Evolutionary conservation across 2,797 vertebrate genomes (phyloP).

Genomic region (Crax fasciolata): DNA sequence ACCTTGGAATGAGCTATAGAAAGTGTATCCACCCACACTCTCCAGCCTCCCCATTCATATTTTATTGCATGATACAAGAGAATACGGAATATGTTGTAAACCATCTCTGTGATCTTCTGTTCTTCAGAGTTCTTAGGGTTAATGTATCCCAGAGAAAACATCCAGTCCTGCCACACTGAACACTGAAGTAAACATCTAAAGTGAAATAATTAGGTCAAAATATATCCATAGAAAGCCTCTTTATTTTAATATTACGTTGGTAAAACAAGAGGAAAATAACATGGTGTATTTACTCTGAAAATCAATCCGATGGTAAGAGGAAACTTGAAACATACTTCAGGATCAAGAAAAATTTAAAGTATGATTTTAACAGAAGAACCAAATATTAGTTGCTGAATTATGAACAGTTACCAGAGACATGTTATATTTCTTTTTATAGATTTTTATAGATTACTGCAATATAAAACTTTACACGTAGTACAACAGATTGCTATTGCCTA

Average conservation of each 20-base stretch:
- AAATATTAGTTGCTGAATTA: not conserved
- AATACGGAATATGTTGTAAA: constrained; percentile 99
- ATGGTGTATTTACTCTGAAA: not conserved
- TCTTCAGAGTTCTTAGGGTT: constrained; percentile 98
- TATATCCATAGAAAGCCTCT: constrained; percentile 29
- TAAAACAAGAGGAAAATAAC: not conserved
- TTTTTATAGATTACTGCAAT: not conserved
- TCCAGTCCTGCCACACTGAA: constrained; percentile 99
- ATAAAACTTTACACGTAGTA: not conserved
- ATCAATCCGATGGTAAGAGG: not conserved
- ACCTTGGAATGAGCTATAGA: constrained; percentile 99
- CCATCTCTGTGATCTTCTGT: constrained; percentile 99
- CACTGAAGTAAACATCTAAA: constrained; percentile 97
- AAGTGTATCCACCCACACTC: constrained; percentile 99
- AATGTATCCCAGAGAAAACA: constrained; percentile 99
- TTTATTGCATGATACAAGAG: constrained; percentile 99
- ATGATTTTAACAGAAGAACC: not conserved
- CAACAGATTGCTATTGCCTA: not conserved
- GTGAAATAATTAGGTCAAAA: constrained; percentile 75
- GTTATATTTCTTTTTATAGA: not conserved
- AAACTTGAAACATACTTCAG: not conserved
- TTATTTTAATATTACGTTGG: not conserved
- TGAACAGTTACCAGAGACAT: not conserved
- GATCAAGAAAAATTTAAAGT: not conserved
- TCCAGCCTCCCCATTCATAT: constrained; percentile 99